Base-by-base conservation (phyloP, 2,888 invertebrate genomes). In the Cosmia pyralina region DNA sequence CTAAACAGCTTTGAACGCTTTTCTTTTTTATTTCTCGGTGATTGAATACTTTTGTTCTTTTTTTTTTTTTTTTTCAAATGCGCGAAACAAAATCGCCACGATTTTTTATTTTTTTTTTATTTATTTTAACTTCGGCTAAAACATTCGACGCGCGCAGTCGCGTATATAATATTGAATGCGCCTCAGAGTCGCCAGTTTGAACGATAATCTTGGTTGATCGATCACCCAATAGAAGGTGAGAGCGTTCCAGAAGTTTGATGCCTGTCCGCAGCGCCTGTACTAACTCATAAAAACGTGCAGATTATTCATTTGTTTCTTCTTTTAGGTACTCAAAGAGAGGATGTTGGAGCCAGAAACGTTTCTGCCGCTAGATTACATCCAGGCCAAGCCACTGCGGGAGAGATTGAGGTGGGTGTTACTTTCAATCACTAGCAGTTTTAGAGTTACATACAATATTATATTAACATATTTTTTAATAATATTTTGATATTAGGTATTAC, bases 281-380 rank as follows among this genome's bases (percentile, higher is more conserved):
- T n/a, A 38, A 46, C 6, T 48, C 13, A n/a, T 34, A 48, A 1
- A 63, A 13, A 19, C 8, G 3, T n/a, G 1, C 15, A 34, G 13
- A 64, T n/a, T 38, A 58, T 50, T 4, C 7, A 73, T 17, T 66
- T 55, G 22, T 50, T 52, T 76, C 4, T 11, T 93, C 28, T 17
- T 55, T 8, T 13, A 94, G 94, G 97, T 97, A 48, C 96, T 99
- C 75, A 99, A 99, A 93, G 99, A 99, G 90, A 98, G 99, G 91
- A 98, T 99, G 97, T 96, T 99, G 88, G 99, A 99, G 90, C 99
- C 99, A 0, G 99, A 99, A 96, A 99, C 99, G 0, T 99, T 99
- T 94, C 96, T 99, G 66, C 99, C 99, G 0, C 96, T 99, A 17
- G 99, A 99, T 94, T 99, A 99, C 90, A 98, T 99, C 68, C 98